Evolutionary conservation across 2,113 vertebrate species (phyloP).

Genomic region (Bubalus kerabau): DNA sequence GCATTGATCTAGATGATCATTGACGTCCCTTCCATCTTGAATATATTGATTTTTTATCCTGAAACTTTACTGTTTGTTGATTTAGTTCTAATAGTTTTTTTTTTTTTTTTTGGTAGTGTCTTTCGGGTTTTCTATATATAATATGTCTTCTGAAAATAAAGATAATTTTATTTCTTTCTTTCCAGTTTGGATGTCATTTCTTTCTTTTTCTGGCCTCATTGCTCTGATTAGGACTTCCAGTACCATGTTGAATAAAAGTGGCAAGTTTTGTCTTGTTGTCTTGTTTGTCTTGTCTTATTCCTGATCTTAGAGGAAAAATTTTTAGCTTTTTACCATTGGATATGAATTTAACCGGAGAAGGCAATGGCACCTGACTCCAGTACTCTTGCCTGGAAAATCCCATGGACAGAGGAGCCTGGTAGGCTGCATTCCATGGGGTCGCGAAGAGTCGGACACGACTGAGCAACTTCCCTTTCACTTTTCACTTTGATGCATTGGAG

Average conservation of each 20-base stretch:
- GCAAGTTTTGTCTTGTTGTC: background rate
- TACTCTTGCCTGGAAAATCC: no score
- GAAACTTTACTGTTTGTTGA: background rate
- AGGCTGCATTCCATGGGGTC: no score
- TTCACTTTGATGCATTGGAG: no score
- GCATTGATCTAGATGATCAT: background rate
- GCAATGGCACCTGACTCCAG: no score
- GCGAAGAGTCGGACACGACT: no score
- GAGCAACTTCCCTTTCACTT: no score
- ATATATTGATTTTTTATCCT: background rate
- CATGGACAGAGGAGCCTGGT: no score
- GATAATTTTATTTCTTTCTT: background rate
- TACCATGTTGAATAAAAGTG: background rate
- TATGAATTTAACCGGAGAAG: background rate
- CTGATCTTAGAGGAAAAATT: background rate
- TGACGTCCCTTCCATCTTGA: background rate
- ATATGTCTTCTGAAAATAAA: background rate
- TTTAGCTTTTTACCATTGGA: background rate
- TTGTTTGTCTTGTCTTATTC: background rate
- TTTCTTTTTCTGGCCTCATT: background rate
- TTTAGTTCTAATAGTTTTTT: background rate
- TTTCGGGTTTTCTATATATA: background rate
- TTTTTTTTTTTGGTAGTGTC: background rate
- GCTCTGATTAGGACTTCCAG: background rate
- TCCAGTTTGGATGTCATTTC: background rate